Conservation (phyloP, 1,140 invertebrate species). For the Aphaenogaster floridana region DNA sequence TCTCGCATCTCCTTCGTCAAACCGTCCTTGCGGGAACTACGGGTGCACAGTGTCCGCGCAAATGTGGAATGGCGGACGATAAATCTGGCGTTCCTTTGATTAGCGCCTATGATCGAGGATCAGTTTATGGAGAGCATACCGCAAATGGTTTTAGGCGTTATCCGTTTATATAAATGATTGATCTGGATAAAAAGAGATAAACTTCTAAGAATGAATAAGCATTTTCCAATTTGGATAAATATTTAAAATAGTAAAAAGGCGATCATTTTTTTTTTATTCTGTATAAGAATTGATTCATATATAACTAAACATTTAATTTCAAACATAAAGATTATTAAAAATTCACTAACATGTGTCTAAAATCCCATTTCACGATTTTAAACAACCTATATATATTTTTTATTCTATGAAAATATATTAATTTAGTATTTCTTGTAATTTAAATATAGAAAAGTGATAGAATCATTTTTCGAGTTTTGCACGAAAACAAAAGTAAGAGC, state of each 20-base stretch:
- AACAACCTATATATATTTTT: not conserved
- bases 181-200: not conserved
- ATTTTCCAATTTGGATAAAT: not conserved
- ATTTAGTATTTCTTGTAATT: not conserved
- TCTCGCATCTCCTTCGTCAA: conserved; percentile 58
- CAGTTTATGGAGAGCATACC: conserved; percentile 47
- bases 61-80: conserved; percentile 64
- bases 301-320: not conserved
- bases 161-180: not conserved
- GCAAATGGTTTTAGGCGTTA: conserved; percentile 37
- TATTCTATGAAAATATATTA: not conserved
- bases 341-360: not conserved
- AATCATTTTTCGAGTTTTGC: conserved; percentile 69
- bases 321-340: not conserved
- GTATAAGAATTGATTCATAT: not conserved
- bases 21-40: conserved; percentile 61
- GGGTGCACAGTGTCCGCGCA: conserved; percentile 63
- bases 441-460: conserved; percentile 13
- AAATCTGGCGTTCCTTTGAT: conserved; percentile 68
- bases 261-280: not conserved
- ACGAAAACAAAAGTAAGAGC: conserved; percentile 76
- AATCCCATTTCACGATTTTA: not conserved
- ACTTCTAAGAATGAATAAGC: not conserved
- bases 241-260: not conserved
- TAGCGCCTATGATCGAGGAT: conserved; percentile 73